Conservation (phyloP, 2,113 vertebrate genomes). For the Stigmatopora nigra region DNA sequence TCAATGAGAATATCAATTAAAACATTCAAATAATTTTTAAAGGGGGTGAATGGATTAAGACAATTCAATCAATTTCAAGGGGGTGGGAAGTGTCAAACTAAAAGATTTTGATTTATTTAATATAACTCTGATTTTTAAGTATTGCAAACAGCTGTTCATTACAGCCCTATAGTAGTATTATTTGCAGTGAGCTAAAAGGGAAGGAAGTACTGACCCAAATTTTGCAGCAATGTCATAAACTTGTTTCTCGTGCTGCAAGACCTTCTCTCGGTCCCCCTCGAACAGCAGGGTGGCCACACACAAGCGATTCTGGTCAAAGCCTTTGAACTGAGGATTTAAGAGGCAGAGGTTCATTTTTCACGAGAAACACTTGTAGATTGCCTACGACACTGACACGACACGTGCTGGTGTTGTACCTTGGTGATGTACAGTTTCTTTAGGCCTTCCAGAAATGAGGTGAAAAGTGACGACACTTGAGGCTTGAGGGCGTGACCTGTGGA, state of each 20-base stretch:
- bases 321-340: slow-evolving; percentile 86
- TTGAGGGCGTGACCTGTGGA: slow-evolving; percentile 92
- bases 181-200: not conserved
- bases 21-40: too few relatives aligned
- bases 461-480: slow-evolving; percentile 97
- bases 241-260: slow-evolving; percentile 97
- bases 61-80: too few relatives aligned
- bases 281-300: slow-evolving; percentile 95
- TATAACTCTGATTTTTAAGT: too few relatives aligned
- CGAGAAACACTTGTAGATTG: slow-evolving; percentile 5
- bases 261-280: slow-evolving; percentile 91
- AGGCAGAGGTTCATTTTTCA: slow-evolving; percentile 13
- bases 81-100: too few relatives aligned
- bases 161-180: not conserved
- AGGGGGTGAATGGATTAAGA: too few relatives aligned
- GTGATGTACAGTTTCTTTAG: slow-evolving; percentile 99
- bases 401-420: slow-evolving; percentile 75
- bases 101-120: too few relatives aligned
- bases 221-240: slow-evolving; percentile 97
- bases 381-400: not conserved
- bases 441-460: slow-evolving; percentile 97
- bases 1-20: too few relatives aligned
- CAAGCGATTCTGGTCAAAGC: slow-evolving; percentile 86
- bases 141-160: not conserved
- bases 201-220: slow-evolving; percentile 79